These are phyloP conservation scores for Heliconius nattereri DNA, from an alignment of 1,140 invertebrate species.

Conservation along the genomic window DNA sequence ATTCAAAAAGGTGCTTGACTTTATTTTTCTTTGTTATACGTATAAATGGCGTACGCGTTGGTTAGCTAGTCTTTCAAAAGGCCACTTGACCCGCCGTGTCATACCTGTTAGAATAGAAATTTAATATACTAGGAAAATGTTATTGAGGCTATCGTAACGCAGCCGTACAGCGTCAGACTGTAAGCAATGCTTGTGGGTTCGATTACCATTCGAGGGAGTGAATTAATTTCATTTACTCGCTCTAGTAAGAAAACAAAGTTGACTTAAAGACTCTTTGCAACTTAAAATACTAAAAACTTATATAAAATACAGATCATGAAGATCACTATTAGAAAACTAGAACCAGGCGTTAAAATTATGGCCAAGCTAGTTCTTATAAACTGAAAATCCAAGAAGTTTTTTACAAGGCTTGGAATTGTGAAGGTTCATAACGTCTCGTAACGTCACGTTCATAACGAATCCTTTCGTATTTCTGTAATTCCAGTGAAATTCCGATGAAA, in stretches of 20 bases:
- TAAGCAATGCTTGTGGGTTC: too few relatives aligned
- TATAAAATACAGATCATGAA: neutral
- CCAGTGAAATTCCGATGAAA: slow-evolving; percentile 2
- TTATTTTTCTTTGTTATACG: slow-evolving; percentile 7
- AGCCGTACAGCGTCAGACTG: too few relatives aligned
- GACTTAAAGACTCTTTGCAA: too few relatives aligned
- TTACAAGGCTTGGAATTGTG: neutral
- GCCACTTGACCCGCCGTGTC: slow-evolving; percentile 1
- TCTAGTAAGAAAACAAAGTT: too few relatives aligned
- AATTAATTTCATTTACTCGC: too few relatives aligned
- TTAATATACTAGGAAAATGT: neutral
- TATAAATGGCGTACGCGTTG: slow-evolving; percentile 13
- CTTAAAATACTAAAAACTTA: neutral
- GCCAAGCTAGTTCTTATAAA: neutral
- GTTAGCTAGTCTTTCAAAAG: slow-evolving; percentile 5
- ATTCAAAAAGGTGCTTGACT: neutral
- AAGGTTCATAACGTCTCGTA: neutral
- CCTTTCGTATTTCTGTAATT: neutral
- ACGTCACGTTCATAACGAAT: too few relatives aligned
- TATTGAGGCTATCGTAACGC: too few relatives aligned
- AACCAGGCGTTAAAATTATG: neutral
- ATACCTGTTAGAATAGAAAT: slow-evolving; percentile 11
- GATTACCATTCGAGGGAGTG: too few relatives aligned
- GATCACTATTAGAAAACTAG: neutral
- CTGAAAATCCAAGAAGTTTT: neutral